phyloP scores from a whole-genome alignment of 1,140 invertebrate species.

The Lutraria rhynchaena region DNA sequence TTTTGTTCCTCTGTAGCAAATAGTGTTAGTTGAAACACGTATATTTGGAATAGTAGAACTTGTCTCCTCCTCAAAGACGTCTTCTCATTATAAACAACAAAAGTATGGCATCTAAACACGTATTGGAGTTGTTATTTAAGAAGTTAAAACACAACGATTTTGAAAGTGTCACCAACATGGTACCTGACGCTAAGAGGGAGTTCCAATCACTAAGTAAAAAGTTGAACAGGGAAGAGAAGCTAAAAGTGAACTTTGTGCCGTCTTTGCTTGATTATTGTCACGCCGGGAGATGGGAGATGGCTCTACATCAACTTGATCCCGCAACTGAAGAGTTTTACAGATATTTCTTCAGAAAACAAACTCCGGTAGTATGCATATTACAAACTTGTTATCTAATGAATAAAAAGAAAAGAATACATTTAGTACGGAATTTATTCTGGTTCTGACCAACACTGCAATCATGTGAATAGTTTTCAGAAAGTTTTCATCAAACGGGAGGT shows the following conservation, averaged over 20 bases:
- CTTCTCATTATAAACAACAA: too few species aligned
- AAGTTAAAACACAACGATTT: slow-evolving; percentile 14
- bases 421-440: too few species aligned
- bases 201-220: not conserved
- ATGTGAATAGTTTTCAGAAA: too few species aligned
- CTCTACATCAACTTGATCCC: not conserved
- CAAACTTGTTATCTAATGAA: too few species aligned
- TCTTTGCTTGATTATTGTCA: slow-evolving; percentile 41
- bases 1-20: too few species aligned
- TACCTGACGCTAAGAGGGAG: slow-evolving; percentile 13
- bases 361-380: not conserved
- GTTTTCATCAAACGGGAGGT: too few species aligned
- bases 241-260: slow-evolving; percentile 26
- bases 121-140: slow-evolving; percentile 30
- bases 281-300: slow-evolving; percentile 9
- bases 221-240: slow-evolving; percentile 18
- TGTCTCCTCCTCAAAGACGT: too few species aligned
- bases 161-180: not conserved
- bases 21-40: too few species aligned
- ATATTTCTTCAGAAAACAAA: slow-evolving; percentile 33
- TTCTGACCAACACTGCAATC: too few species aligned
- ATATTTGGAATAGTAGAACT: too few species aligned
- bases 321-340: slow-evolving; percentile 33
- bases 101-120: not conserved
- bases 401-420: too few species aligned